These are phyloP conservation scores for Hesperophylax magnus DNA, from an alignment of 1,140 invertebrate species.

Conservation along the genomic window DNA sequence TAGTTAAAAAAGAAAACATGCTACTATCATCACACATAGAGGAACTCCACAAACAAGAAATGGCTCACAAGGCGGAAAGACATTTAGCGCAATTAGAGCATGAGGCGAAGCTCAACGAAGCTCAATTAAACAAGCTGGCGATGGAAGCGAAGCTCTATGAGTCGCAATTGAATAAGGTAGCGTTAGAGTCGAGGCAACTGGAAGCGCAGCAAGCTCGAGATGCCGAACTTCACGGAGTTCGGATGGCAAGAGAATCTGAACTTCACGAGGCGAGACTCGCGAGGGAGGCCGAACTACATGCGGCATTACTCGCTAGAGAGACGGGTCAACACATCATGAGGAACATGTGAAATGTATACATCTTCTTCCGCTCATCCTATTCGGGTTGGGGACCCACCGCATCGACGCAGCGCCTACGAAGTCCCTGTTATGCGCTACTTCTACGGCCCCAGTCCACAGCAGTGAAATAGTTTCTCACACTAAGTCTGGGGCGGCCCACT, in stretches of 20 bases:
- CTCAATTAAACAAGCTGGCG: constrained; percentile 24
- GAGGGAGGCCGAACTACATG: constrained; percentile 18
- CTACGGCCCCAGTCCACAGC: too few relatives aligned
- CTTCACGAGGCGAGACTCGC: constrained; percentile 8
- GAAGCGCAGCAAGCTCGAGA: constrained; percentile 12
- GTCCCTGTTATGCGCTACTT: too few relatives aligned
- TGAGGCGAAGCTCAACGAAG: constrained; percentile 17
- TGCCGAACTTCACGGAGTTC: not conserved
- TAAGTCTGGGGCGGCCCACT: too few relatives aligned
- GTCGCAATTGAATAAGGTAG: constrained; percentile 17
- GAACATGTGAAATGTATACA: too few relatives aligned
- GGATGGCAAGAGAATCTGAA: constrained; percentile 13
- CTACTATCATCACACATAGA: not conserved
- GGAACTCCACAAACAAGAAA: constrained; percentile 30
- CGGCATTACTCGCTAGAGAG: constrained; percentile 10
- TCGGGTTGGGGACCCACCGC: too few relatives aligned
- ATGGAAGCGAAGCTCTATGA: constrained; percentile 20
- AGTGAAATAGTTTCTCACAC: too few relatives aligned
- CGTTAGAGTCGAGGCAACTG: constrained; percentile 4
- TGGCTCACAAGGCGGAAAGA: constrained; percentile 17
- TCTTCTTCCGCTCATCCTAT: too few relatives aligned
- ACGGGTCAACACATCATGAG: not conserved
- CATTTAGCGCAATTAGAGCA: constrained; percentile 3
- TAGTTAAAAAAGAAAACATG: constrained; percentile 11
- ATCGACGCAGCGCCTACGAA: too few relatives aligned